These are phyloP conservation scores for Puffinus mauretanicus DNA, from an alignment of 2,113 vertebrate genomes.

Conservation along the genomic window DNA sequence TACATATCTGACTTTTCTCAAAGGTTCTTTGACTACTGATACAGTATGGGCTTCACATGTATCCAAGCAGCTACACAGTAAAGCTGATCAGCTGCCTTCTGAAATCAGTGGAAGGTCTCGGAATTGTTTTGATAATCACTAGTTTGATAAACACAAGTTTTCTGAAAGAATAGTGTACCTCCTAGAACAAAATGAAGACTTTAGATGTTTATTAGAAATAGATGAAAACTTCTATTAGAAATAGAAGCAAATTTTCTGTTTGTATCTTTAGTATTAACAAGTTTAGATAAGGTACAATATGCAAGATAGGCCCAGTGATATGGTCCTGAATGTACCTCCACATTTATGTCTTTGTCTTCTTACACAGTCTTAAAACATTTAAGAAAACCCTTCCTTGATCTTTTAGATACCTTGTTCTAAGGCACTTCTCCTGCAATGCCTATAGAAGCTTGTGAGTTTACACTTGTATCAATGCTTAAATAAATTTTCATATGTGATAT, in stretches of 20 bases:
- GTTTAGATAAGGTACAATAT: background rate
- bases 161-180: background rate
- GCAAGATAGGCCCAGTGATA: background rate
- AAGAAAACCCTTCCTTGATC: background rate
- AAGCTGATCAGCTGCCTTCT: background rate
- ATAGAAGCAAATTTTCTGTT: background rate
- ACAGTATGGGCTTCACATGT: background rate
- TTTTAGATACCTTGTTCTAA: background rate
- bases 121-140: background rate
- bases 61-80: background rate
- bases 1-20: background rate
- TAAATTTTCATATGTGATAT: background rate
- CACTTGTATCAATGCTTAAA: background rate
- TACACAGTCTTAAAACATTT: background rate
- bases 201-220: background rate
- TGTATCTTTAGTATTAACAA: background rate
- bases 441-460: background rate
- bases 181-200: background rate
- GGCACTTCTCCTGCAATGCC: background rate
- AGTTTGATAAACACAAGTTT: background rate
- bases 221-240: background rate
- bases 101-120: background rate
- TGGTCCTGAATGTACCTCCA: background rate
- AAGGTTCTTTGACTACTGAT: background rate
- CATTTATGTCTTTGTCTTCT: background rate